Percentiles rank a stretch among this genome's conserved stretches.
phyloP scores from a whole-genome alignment of 1,140 invertebrate species.

The Carposina sasakii region DNA sequence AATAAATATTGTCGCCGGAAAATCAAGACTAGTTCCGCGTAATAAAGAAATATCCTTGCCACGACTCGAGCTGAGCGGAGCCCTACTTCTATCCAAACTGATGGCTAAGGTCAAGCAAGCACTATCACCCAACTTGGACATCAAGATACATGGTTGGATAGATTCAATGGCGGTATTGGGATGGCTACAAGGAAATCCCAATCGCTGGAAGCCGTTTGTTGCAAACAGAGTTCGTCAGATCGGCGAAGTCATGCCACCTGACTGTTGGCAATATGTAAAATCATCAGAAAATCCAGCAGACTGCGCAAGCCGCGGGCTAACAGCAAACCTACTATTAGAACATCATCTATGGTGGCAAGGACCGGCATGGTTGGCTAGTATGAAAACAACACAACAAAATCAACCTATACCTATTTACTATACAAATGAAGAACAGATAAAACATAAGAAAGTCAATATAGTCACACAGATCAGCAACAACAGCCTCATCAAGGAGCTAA shows the following conservation, averaged over 20 bases:
- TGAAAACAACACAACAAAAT: background rate
- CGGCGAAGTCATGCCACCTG: constrained; percentile 12
- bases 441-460: constrained; percentile 3
- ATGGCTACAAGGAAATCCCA: constrained; percentile 16
- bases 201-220: constrained; percentile 22
- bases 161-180: constrained; percentile 21
- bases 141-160: constrained; percentile 16
- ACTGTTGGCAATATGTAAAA: constrained; percentile 22
- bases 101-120: constrained; percentile 15
- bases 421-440: constrained; percentile 17
- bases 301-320: constrained; percentile 24
- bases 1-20: background rate
- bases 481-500: constrained; percentile 11
- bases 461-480: background rate
- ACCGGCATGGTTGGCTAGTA: constrained; percentile 17
- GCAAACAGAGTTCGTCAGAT: constrained; percentile 20
- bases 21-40: background rate
- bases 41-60: background rate
- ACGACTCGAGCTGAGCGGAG: background rate
- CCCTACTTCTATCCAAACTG: constrained; percentile 10
- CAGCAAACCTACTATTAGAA: constrained; percentile 14
- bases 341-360: constrained; percentile 24
- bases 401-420: constrained; percentile 1
- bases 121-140: constrained; percentile 7
- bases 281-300: constrained; percentile 27